Evolutionary conservation across 2,113 vertebrate species (phyloP).

Genomic region (Phainopepla nitens): DNA sequence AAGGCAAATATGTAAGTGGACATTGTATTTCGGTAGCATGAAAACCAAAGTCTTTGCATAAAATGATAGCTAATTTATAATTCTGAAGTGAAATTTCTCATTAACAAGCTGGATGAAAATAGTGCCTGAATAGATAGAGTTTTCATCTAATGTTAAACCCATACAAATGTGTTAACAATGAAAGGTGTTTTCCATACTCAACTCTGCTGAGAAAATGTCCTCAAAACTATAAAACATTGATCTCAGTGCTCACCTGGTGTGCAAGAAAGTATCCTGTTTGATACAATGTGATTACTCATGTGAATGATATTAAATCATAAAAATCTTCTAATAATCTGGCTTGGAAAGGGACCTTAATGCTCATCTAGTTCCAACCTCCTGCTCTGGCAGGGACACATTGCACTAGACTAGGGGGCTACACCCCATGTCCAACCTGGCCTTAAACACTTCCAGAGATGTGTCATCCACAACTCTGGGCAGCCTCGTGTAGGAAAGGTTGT

Average conservation of each 20-base stretch:
- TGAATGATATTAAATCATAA: not conserved
- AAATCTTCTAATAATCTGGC: not conserved
- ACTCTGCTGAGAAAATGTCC: not conserved
- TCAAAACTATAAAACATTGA: not conserved
- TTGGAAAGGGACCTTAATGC: not conserved
- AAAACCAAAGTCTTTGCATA: not conserved
- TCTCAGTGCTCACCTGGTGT: not conserved
- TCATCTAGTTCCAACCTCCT: not conserved
- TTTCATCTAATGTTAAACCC: not conserved
- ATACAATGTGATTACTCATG: not conserved
- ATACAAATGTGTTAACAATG: not conserved
- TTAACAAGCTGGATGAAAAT: not conserved
- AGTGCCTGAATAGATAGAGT: not conserved
- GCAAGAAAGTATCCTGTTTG: not conserved
- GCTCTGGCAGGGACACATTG: not conserved
- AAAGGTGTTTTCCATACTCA: not conserved
- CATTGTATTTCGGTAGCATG: not conserved
- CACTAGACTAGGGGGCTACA: not conserved
- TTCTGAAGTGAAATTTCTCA: not conserved
- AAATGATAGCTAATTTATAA: not conserved
- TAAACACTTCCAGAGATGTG: not conserved
- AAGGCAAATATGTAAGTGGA: not conserved
- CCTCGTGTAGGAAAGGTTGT: not conserved
- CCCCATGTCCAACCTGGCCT: not conserved
- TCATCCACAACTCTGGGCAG: not conserved